Conservation (phyloP, 2,888 invertebrate genomes). For the Polydrusus pterygomalis region DNA sequence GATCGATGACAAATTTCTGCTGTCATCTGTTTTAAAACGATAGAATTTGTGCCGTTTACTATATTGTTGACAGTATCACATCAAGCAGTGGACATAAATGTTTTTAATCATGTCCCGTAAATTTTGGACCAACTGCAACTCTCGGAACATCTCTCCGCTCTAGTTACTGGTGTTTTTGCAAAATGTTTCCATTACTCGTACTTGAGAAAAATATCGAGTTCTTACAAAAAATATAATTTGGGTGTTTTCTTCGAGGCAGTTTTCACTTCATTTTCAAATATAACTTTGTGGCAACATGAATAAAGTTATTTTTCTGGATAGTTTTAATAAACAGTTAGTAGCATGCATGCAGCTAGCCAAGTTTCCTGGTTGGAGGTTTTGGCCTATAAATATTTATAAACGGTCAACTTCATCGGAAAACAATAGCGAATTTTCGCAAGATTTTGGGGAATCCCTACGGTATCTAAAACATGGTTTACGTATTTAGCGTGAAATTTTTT, state of each 20-base stretch:
- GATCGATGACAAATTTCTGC: too few relatives aligned
- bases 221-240: too few relatives aligned
- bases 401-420: constrained; percentile 51
- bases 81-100: too few relatives aligned
- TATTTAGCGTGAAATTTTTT: not conserved
- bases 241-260: not conserved
- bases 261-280: not conserved
- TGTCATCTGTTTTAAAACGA: too few relatives aligned
- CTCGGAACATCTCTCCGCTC: not conserved
- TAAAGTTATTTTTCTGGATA: constrained; percentile 7
- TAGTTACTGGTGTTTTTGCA: too few relatives aligned
- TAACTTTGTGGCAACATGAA: not conserved
- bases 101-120: too few relatives aligned
- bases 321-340: constrained; percentile 39
- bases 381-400: constrained; percentile 57
- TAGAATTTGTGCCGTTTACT: too few relatives aligned
- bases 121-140: not conserved
- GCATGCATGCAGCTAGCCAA: constrained; percentile 44
- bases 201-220: too few relatives aligned
- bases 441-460: not conserved
- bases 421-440: constrained; percentile 50
- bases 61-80: too few relatives aligned
- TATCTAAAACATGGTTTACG: not conserved
- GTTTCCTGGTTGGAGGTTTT: constrained; percentile 54
- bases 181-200: too few relatives aligned